Conservation (phyloP, 2,888 invertebrate genomes). For the Glyphotaelius pellucidus region DNA sequence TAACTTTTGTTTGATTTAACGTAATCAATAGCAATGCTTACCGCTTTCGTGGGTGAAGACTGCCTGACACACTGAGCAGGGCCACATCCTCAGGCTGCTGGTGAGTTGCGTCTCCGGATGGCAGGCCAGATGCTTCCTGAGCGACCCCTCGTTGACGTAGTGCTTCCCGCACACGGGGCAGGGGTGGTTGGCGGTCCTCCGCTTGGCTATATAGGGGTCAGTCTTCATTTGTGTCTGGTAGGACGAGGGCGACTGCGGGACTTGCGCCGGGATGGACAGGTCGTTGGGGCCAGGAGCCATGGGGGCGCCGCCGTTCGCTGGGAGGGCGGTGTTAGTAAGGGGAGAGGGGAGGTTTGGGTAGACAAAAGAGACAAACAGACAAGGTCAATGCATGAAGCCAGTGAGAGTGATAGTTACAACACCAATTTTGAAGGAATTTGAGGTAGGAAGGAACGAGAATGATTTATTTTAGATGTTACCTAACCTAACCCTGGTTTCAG, state of each 20-base stretch:
- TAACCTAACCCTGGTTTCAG: not conserved
- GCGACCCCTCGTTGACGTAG: constrained; percentile 95
- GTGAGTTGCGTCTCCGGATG: constrained; percentile 95
- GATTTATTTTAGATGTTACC: not conserved
- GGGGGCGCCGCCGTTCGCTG: constrained; percentile 64
- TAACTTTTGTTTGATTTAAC: too few species aligned
- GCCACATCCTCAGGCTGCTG: constrained; percentile 95
- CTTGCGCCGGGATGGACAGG: constrained; percentile 58
- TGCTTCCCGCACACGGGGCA: constrained; percentile 97
- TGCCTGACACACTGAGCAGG: constrained; percentile 96
- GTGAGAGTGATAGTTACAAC: constrained; percentile 48
- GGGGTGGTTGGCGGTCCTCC: constrained; percentile 95
- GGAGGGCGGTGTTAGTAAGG: constrained; percentile 67
- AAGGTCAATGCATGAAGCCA: constrained; percentile 69
- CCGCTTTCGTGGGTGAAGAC: constrained; percentile 97
- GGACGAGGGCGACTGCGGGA: constrained; percentile 77
- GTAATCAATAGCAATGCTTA: constrained; percentile 73
- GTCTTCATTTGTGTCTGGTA: constrained; percentile 78
- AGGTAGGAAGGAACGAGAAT: constrained; percentile 36
- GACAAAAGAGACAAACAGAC: constrained; percentile 66
- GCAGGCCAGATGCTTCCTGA: constrained; percentile 94
- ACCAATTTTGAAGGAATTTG: constrained; percentile 44
- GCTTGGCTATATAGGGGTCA: constrained; percentile 93
- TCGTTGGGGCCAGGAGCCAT: constrained; percentile 66
- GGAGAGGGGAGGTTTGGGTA: constrained; percentile 66